Evolutionary conservation across 2,113 vertebrate species (phyloP).

Genomic region (Ceyx margarethae): DNA sequence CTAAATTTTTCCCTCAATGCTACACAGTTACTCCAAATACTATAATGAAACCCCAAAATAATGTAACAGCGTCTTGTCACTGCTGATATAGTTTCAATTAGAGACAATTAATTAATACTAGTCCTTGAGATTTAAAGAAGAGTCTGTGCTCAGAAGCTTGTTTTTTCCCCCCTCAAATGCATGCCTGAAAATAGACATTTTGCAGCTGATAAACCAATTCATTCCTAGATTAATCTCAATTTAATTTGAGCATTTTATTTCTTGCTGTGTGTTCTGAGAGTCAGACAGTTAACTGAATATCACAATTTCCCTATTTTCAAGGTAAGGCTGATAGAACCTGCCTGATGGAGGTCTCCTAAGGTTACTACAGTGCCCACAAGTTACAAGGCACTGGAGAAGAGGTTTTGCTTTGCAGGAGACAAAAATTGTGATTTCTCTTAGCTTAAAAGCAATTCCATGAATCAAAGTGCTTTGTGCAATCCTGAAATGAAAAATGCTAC

Average conservation of each 20-base stretch:
- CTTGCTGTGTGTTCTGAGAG: background rate
- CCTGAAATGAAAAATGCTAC: conserved; percentile 37
- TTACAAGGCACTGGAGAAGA: background rate
- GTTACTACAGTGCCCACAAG: background rate
- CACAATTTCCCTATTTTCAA: background rate
- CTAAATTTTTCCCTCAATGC: background rate
- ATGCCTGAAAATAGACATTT: background rate
- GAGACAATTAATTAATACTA: background rate
- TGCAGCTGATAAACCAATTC: background rate
- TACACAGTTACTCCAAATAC: background rate
- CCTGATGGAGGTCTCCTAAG: background rate
- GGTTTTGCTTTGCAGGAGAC: background rate
- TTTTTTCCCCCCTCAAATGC: background rate
- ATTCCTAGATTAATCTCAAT: background rate
- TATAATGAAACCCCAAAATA: background rate
- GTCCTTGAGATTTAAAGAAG: background rate
- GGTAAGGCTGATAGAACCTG: background rate
- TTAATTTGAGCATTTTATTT: background rate
- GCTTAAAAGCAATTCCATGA: background rate
- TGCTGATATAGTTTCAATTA: background rate
- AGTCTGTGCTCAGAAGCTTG: background rate
- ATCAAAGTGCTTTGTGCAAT: background rate
- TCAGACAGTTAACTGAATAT: background rate
- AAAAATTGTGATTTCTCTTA: background rate
- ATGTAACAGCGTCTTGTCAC: background rate